Evolutionary conservation across 2,888 invertebrate genomes (phyloP), one percentile per base, ranked within the genome.

Genomic region (Cenopis cana): DNA sequence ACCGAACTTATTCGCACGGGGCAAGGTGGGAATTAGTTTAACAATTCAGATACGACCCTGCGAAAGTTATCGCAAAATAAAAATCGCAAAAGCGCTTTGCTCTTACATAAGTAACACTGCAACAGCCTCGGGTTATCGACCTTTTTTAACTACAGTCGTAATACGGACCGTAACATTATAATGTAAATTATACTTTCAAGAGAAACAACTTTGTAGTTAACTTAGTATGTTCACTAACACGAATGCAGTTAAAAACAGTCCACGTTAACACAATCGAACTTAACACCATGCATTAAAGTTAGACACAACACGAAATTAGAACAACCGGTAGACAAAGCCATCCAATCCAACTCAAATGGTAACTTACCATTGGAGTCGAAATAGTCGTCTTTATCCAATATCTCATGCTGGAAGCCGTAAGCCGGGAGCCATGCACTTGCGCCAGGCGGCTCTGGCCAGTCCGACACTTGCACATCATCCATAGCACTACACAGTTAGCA

Each of bases 381-480:
- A 89, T 94, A 95, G 87, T 95, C 95, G 84, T 95, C 95, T 88
- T 95, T 94, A 80, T 95, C 94, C 85, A 92, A 86, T 82, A 95
- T 91, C 73, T 95, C 95, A 86, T 95, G 95, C 91, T 95, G 95
- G 93, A 95, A 96, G 80, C 96, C 96, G 85, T 96, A 96, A 80
- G 96, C 96, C 79, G 96, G 96, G 89, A 96, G 94, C 96, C 96
- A 96, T 82, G 96, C 95, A 93, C 96, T 95, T 83, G 95, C 95
- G 80, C 96, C 95, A 81, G 95, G 94, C 78, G 95, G 95, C 82
- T 95, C 95, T 68, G 95, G 95, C 95, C 95, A 95, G 84, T 94
- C 94, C 88, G 95, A 95, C 79, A 95, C 94, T 81, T 95, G 94
- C 84, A 95, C 94, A 86, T 95, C 95, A 87, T 95, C 95, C 94